Evolutionary conservation across 2,888 invertebrate genomes (phyloP).

Genomic region (Gymnosoma rotundatum): DNA sequence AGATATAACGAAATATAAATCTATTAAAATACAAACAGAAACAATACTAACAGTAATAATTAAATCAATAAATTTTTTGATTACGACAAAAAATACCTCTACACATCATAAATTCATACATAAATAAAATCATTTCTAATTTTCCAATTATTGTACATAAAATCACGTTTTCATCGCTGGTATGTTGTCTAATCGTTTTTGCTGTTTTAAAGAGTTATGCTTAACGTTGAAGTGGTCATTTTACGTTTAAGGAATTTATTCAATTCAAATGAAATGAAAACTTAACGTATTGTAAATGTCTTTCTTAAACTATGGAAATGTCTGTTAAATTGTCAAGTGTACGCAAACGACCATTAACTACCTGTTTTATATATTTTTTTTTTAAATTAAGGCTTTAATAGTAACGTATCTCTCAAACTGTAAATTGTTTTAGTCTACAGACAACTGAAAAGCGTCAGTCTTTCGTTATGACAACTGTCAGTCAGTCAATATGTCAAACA

Average conservation of each 20-base stretch:
- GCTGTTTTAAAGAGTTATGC: slow-evolving; percentile 7
- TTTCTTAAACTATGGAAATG: slow-evolving; percentile 35
- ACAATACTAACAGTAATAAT: slow-evolving; percentile 54
- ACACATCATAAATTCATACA: slow-evolving; percentile 34
- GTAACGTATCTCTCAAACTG: not conserved
- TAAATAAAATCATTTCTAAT: slow-evolving; percentile 55
- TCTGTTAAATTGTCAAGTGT: slow-evolving; percentile 64
- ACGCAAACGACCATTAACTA: slow-evolving; percentile 13
- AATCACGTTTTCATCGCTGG: slow-evolving; percentile 58
- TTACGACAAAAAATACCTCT: slow-evolving; percentile 33
- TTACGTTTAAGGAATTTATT: slow-evolving; percentile 29
- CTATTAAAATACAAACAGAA: slow-evolving; percentile 35
- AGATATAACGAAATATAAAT: slow-evolving; percentile 30
- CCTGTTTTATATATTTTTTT: slow-evolving; percentile 22
- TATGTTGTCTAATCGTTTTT: slow-evolving; percentile 16
- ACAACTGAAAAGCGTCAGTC: not conserved
- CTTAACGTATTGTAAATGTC: slow-evolving; percentile 18
- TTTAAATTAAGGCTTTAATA: not conserved
- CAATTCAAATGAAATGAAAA: slow-evolving; percentile 28
- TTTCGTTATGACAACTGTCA: slow-evolving; percentile 22
- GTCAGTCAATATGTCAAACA: slow-evolving; percentile 35
- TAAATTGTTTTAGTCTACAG: slow-evolving; percentile 61
- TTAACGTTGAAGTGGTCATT: slow-evolving; percentile 5
- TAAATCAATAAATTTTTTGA: slow-evolving; percentile 67
- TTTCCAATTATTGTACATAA: slow-evolving; percentile 38